Conservation (phyloP, 2,113 vertebrate genomes). For the Reinhardtius hippoglossoides region DNA sequence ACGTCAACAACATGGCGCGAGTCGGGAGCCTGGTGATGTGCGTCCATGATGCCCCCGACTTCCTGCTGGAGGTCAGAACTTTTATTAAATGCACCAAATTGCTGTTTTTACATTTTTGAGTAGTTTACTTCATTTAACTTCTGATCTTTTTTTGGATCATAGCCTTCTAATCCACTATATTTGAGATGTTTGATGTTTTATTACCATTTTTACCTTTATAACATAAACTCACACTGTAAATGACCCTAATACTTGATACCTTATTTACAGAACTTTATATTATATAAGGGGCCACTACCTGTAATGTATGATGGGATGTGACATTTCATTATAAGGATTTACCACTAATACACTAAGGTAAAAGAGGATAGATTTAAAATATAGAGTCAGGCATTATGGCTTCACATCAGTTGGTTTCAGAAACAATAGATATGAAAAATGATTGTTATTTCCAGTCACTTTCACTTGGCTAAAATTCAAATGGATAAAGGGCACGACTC, state of each 20-base stretch:
- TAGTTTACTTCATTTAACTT: too few relatives aligned
- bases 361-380: too few relatives aligned
- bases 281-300: background rate
- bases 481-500: too few relatives aligned
- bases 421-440: constrained; percentile 12
- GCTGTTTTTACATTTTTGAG: too few relatives aligned
- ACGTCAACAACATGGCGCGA: constrained; percentile 94
- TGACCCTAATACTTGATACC: too few relatives aligned
- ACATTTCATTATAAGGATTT: background rate
- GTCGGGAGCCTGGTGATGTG: constrained; percentile 92
- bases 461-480: too few relatives aligned
- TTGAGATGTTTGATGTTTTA: background rate
- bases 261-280: too few relatives aligned
- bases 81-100: background rate
- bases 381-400: background rate
- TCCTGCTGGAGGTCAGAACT: constrained; percentile 90
- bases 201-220: background rate
- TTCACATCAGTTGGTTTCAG: background rate
- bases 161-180: too few relatives aligned
- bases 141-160: background rate
- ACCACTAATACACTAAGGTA: too few relatives aligned
- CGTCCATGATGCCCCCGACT: constrained; percentile 92
- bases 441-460: background rate
- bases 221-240: background rate
- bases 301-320: background rate